A percentile compares a stretch with the other conserved stretches of the same genome.
phyloP scores from a whole-genome alignment of 2,888 invertebrate species.

The Allophyes oxyacanthae region DNA sequence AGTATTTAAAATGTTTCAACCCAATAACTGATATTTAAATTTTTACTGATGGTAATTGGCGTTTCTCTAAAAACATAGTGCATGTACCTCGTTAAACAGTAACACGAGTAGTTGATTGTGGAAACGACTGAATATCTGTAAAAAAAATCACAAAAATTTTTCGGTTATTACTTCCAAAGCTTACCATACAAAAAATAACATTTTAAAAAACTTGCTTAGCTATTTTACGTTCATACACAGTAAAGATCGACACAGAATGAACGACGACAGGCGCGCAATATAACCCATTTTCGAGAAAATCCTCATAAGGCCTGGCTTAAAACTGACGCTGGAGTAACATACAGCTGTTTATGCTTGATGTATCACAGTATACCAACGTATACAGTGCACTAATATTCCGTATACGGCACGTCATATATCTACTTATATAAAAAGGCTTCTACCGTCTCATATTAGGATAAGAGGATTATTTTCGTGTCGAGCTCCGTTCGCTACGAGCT shows the following conservation, averaged over 20 bases:
- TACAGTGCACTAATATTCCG: constrained; percentile 48
- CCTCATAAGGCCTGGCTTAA: constrained; percentile 27
- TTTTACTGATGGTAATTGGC: neutral
- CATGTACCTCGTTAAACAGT: too few species aligned
- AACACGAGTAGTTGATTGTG: too few species aligned
- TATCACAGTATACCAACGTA: constrained; percentile 22
- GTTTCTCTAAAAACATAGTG: too few species aligned
- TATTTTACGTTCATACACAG: constrained; percentile 3
- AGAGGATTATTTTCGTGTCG: constrained; percentile 78
- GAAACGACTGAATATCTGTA: too few species aligned
- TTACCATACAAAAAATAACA: too few species aligned
- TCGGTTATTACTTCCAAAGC: too few species aligned
- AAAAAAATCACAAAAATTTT: too few species aligned
- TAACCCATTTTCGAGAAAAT: constrained; percentile 20
- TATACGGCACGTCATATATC: constrained; percentile 43
- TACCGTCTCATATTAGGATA: constrained; percentile 76
- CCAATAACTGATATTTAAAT: neutral
- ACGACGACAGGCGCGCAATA: constrained; percentile 11
- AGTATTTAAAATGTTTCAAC: too few species aligned
- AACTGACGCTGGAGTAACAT: constrained; percentile 25
- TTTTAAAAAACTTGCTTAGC: too few species aligned
- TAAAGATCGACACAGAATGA: neutral
- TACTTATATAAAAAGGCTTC: constrained; percentile 71
- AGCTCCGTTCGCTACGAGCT: constrained; percentile 53
- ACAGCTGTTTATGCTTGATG: constrained; percentile 37